Percentiles rank a stretch among this genome's conserved stretches.
Conservation (phyloP, 2,888 invertebrate species). For the Hololepta plana region DNA sequence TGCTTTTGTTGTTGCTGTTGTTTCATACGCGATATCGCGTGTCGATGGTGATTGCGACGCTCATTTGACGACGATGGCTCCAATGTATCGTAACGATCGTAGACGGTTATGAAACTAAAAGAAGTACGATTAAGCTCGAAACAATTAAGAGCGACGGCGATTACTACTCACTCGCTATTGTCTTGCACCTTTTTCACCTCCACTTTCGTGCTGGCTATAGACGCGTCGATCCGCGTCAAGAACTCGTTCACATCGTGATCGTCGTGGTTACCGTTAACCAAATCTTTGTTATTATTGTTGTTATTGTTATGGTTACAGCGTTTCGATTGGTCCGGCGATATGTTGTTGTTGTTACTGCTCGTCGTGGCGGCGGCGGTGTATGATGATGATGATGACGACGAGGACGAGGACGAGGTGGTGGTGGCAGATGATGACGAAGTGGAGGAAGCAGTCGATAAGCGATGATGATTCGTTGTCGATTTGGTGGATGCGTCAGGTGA, state of each 20-base stretch:
- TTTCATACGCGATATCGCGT: too few relatives aligned
- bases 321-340: too few relatives aligned
- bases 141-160: too few relatives aligned
- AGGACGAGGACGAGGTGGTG: slow-evolving; percentile 9
- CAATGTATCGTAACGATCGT: too few relatives aligned
- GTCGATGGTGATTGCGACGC: too few relatives aligned
- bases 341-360: too few relatives aligned
- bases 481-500: slow-evolving; percentile 10
- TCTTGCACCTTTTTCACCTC: slow-evolving; percentile 65
- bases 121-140: too few relatives aligned
- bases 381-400: slow-evolving; percentile 13
- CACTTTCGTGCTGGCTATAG: slow-evolving; percentile 67
- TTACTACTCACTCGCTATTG: slow-evolving; percentile 59
- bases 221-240: slow-evolving; percentile 65
- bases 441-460: slow-evolving; percentile 7
- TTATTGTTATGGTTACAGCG: too few relatives aligned
- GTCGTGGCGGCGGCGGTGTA: slow-evolving; percentile 12
- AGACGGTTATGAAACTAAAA: too few relatives aligned
- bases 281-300: slow-evolving; percentile 21
- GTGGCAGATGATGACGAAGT: too few relatives aligned
- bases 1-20: too few relatives aligned
- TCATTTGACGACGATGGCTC: too few relatives aligned
- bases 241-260: slow-evolving; percentile 65
- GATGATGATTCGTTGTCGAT: slow-evolving; percentile 4
- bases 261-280: slow-evolving; percentile 47